phyloP scores from a whole-genome alignment of 2,113 vertebrate species.

The Nycticebus coucang region DNA sequence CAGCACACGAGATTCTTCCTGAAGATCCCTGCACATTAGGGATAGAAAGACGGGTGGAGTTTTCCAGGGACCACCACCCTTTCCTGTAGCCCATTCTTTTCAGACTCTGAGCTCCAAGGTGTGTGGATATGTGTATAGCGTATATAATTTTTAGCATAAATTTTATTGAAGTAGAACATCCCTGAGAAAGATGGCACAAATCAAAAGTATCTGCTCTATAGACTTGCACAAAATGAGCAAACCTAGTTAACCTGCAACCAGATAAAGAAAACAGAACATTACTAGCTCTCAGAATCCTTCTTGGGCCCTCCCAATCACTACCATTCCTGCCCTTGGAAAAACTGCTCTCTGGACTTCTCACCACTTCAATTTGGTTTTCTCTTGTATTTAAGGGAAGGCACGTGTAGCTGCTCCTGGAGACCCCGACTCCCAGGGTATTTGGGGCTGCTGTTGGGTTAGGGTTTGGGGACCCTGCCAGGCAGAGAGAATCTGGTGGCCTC shows the following conservation, averaged over 20 bases:
- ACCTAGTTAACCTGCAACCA: background rate
- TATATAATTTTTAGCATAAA: conserved; percentile 24
- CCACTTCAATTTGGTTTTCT: background rate
- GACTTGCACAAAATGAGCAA: background rate
- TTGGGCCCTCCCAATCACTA: background rate
- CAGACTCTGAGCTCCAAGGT: background rate
- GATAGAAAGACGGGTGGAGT: background rate
- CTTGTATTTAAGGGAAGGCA: background rate
- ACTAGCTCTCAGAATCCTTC: background rate
- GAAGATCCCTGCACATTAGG: background rate
- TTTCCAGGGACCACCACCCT: background rate
- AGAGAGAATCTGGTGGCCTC: background rate
- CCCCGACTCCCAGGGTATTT: background rate
- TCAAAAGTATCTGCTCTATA: background rate
- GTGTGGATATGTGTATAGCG: background rate
- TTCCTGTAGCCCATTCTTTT: background rate
- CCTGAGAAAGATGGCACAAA: background rate
- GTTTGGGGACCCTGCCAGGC: background rate
- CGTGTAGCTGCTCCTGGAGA: background rate
- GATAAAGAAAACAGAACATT: background rate
- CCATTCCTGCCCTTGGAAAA: background rate
- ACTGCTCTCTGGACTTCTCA: background rate
- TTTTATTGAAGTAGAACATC: conserved; percentile 51
- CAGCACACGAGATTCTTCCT: background rate
- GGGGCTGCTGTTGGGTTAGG: background rate